A percentile compares a stretch with the other conserved stretches of the same genome.
Conservation (phyloP, 2,888 invertebrate genomes). For the Plagiodera versicolora region DNA sequence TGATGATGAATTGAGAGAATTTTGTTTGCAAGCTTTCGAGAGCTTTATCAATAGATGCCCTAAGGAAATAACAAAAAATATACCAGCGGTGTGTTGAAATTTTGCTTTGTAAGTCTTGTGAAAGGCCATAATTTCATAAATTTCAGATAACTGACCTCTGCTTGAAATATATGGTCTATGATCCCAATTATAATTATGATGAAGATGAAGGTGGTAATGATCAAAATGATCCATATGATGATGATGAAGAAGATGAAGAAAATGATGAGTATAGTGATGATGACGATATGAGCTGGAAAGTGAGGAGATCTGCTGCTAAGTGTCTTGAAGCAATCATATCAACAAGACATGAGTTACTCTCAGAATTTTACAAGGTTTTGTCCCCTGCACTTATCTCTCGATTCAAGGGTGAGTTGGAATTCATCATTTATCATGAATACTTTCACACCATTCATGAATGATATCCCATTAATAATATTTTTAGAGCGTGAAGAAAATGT, state of each 20-base stretch:
- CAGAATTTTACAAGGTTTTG: constrained; percentile 84
- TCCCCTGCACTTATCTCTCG: constrained; percentile 90
- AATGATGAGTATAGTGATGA: constrained; percentile 98
- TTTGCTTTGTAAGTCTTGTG: neutral
- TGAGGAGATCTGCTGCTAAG: constrained; percentile 94
- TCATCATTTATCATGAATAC: neutral
- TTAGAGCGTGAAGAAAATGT: constrained; percentile 99
- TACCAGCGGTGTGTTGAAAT: constrained; percentile 55
- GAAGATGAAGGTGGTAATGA: constrained; percentile 78
- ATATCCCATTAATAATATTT: constrained; percentile 19
- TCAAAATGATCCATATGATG: constrained; percentile 67
- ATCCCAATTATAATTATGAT: constrained; percentile 99
- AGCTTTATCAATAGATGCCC: constrained; percentile 96
- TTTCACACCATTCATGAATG: neutral
- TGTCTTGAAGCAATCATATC: constrained; percentile 94
- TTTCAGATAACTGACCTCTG: constrained; percentile 81
- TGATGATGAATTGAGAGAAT: constrained; percentile 95
- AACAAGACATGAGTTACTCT: constrained; percentile 87
- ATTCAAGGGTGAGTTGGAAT: constrained; percentile 74
- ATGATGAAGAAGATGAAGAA: constrained; percentile 72
- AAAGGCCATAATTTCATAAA: constrained; percentile 10
- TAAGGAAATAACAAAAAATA: constrained; percentile 92
- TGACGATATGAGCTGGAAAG: constrained; percentile 99
- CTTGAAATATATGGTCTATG: constrained; percentile 89
- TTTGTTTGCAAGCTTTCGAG: constrained; percentile 94